Evolutionary conservation across 2,113 vertebrate species (phyloP).

Genomic region (Ophiodon elongatus): DNA sequence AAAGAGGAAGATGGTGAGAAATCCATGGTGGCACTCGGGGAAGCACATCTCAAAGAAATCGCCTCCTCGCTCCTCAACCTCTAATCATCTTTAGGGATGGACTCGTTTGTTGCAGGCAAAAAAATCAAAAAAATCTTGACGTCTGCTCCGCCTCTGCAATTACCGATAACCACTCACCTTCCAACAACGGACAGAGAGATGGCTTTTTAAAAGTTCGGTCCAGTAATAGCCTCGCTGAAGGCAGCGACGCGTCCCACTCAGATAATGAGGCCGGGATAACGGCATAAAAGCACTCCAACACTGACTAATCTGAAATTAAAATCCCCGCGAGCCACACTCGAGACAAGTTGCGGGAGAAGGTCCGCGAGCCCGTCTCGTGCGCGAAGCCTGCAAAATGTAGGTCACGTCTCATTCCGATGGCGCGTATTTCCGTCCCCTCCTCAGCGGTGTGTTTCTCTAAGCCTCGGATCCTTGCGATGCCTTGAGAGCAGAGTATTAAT

Average conservation of each 20-base stretch:
- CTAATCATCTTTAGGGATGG: constrained; percentile 53
- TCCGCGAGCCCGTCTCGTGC: constrained; percentile 32
- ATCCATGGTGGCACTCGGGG: constrained; percentile 15
- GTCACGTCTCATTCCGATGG: constrained; percentile 26
- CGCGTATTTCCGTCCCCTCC: constrained; percentile 29
- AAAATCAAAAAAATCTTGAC: constrained; percentile 23
- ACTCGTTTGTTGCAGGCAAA: constrained; percentile 26
- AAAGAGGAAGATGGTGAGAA: background rate
- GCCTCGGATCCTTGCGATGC: constrained; percentile 38
- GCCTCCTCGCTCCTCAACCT: background rate
- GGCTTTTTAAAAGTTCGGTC: constrained; percentile 49
- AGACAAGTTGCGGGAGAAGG: constrained; percentile 49
- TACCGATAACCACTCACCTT: constrained; percentile 77
- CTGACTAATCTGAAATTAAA: constrained; percentile 74
- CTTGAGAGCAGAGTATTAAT: constrained; percentile 59
- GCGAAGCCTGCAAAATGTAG: constrained; percentile 37
- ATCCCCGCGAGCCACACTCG: constrained; percentile 53
- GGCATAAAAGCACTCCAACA: constrained; percentile 67
- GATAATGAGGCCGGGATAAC: constrained; percentile 71
- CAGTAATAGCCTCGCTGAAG: constrained; percentile 61
- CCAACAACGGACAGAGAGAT: constrained; percentile 48
- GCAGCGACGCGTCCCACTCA: constrained; percentile 62
- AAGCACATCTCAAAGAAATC: constrained; percentile 33
- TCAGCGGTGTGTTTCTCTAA: constrained; percentile 14
- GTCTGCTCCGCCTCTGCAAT: constrained; percentile 63